phyloP scores from a whole-genome alignment of 2,888 invertebrate genomes.

The Biston stratarius region DNA sequence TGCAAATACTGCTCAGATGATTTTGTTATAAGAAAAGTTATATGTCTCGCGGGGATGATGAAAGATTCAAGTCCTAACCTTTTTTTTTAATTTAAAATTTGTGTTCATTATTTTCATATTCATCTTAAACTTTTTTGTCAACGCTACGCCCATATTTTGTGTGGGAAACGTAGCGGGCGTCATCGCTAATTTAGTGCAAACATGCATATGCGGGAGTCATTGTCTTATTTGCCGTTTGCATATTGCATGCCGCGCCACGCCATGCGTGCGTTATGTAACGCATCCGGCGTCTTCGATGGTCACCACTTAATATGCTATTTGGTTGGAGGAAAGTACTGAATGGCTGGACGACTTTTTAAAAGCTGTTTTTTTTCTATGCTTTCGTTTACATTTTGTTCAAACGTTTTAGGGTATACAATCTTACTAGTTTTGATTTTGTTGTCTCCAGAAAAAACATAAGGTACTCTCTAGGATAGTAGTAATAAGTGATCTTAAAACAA shows the following conservation, averaged over 20 bases:
- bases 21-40: too few relatives aligned
- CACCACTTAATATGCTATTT: constrained; percentile 14
- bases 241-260: constrained; percentile 36
- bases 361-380: neutral
- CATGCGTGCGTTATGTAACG: constrained; percentile 36
- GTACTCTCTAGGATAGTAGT: too few relatives aligned
- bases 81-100: neutral
- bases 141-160: constrained; percentile 60
- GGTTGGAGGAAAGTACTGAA: neutral
- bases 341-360: neutral
- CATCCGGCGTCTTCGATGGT: constrained; percentile 23
- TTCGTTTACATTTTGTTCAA: neutral
- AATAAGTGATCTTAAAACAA: too few relatives aligned
- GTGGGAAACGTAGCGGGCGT: constrained; percentile 78
- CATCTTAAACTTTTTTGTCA: constrained; percentile 47
- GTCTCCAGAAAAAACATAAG: too few relatives aligned
- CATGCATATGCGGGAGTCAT: constrained; percentile 68
- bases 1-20: too few relatives aligned
- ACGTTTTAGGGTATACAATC: too few relatives aligned
- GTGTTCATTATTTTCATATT: neutral
- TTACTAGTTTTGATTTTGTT: too few relatives aligned
- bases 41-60: too few relatives aligned
- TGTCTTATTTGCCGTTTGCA: constrained; percentile 54
- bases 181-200: constrained; percentile 78
- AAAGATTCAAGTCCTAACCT: too few relatives aligned